Evolutionary conservation across 2,888 invertebrate genomes (phyloP).

Genomic region (Rhorus exstirpatorius): DNA sequence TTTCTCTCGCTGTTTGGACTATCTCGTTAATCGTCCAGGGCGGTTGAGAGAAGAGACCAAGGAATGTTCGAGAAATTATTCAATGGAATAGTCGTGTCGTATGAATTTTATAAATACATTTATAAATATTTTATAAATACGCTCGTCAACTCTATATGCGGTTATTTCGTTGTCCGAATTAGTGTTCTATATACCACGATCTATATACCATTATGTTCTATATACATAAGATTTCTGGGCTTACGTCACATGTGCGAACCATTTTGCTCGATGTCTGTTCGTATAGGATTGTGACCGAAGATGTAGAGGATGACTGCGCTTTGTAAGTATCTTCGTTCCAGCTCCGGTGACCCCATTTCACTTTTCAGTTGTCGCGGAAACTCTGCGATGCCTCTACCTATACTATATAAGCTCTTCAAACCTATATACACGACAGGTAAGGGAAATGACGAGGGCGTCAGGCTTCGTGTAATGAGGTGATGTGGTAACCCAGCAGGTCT

Average conservation of each 20-base stretch:
- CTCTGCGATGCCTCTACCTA: background rate
- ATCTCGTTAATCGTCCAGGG: conserved; percentile 40
- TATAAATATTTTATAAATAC: background rate
- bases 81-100: conserved; percentile 28
- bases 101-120: conserved; percentile 1
- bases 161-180: background rate
- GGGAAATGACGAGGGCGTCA: conserved; percentile 44
- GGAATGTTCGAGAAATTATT: conserved; percentile 43
- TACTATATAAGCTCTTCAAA: conserved; percentile 47
- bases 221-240: conserved; percentile 11
- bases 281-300: background rate
- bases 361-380: conserved; percentile 18
- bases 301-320: background rate
- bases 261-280: conserved; percentile 9
- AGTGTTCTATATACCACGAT: background rate
- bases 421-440: conserved; percentile 33
- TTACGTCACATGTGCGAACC: conserved; percentile 15
- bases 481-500: conserved; percentile 29
- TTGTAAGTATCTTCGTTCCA: background rate
- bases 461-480: conserved; percentile 45
- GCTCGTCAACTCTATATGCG: background rate
- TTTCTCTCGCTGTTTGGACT: conserved; percentile 41
- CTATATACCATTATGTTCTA: background rate
- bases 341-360: conserved; percentile 35
- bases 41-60: conserved; percentile 2